phyloP scores from a whole-genome alignment of 1,140 invertebrate species.

The Dendroctonus valens region DNA sequence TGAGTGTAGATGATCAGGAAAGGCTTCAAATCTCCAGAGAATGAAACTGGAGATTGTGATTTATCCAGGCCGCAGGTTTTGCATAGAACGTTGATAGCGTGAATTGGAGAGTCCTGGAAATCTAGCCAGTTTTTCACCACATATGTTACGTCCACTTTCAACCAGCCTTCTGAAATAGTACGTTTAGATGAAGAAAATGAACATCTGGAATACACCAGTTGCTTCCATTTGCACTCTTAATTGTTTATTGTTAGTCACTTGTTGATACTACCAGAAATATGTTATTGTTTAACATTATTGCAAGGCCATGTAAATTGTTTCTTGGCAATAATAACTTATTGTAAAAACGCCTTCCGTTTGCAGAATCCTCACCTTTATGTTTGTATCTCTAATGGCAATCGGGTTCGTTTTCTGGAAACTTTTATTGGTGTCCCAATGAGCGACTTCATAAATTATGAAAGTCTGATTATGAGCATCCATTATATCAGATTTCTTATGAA shows the following conservation, averaged over 20 bases:
- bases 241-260: too few species aligned
- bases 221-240: too few species aligned
- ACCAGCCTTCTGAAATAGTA: conserved; percentile 69
- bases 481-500: conserved; percentile 67
- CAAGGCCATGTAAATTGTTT: conserved; percentile 13
- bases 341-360: not conserved
- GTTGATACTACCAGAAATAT: not conserved
- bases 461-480: conserved; percentile 64
- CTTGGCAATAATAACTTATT: conserved; percentile 4
- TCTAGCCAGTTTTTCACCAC: conserved; percentile 72
- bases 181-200: not conserved
- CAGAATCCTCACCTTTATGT: conserved; percentile 54
- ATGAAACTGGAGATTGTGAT: conserved; percentile 60
- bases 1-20: conserved; percentile 73
- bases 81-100: conserved; percentile 72
- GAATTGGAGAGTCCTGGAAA: conserved; percentile 58
- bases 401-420: conserved; percentile 71
- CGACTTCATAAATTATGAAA: conserved; percentile 76
- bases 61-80: conserved; percentile 70
- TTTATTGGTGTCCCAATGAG: conserved; percentile 68
- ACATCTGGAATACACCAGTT: too few species aligned
- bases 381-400: conserved; percentile 71
- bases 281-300: conserved; percentile 11
- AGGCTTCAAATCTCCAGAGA: conserved; percentile 63
- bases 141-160: conserved; percentile 72